Evolutionary conservation across 1,140 invertebrate genomes (phyloP).

Genomic region (Eupeodes corollae): DNA sequence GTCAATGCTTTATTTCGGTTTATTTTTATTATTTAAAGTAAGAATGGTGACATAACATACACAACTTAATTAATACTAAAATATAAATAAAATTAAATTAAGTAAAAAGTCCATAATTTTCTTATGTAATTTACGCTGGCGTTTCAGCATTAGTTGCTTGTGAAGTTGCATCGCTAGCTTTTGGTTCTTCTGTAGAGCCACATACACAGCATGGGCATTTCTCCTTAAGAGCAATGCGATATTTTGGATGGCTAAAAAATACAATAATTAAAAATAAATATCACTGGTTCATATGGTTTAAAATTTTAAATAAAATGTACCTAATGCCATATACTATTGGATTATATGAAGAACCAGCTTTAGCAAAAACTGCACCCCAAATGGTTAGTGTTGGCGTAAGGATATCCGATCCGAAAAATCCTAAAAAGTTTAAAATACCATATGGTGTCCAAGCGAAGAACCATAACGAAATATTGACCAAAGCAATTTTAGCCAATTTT

Average conservation of each 20-base stretch:
- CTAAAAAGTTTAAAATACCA: slow-evolving; percentile 51
- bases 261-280: background rate
- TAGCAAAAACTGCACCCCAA: slow-evolving; percentile 51
- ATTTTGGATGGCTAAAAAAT: slow-evolving; percentile 57
- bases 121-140: slow-evolving; percentile 22
- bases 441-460: slow-evolving; percentile 60
- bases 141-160: slow-evolving; percentile 34
- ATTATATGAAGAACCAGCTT: slow-evolving; percentile 48
- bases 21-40: too few relatives aligned
- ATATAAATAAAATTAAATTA: too few relatives aligned
- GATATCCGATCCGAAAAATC: slow-evolving; percentile 43
- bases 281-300: too few relatives aligned
- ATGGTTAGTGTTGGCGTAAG: slow-evolving; percentile 49
- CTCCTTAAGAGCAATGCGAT: slow-evolving; percentile 55
- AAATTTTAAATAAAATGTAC: slow-evolving; percentile 32
- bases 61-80: too few relatives aligned
- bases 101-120: too few relatives aligned
- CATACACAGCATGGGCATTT: slow-evolving; percentile 60
- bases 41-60: too few relatives aligned
- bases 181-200: slow-evolving; percentile 32
- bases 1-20: too few relatives aligned
- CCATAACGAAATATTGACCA: slow-evolving; percentile 57
- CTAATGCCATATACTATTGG: slow-evolving; percentile 54
- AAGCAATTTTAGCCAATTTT: slow-evolving; percentile 50
- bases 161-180: slow-evolving; percentile 39